phyloP scores from a whole-genome alignment of 1,140 invertebrate species.

The Drosophila tristis region DNA sequence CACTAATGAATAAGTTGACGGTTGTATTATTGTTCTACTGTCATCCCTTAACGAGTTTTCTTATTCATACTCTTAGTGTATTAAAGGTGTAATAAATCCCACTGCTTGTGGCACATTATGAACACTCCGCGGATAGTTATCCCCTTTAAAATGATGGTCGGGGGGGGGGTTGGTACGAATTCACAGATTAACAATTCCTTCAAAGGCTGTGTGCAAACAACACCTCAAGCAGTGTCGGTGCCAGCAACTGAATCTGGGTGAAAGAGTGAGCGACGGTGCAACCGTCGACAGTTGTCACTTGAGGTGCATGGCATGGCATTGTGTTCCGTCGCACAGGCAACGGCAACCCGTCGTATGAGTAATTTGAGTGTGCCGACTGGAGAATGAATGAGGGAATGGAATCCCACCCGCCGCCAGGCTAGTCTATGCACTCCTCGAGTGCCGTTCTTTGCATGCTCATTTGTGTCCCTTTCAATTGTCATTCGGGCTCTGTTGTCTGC shows the following conservation, averaged over 20 bases:
- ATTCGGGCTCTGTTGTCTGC: slow-evolving; percentile 43
- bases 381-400: slow-evolving; percentile 17
- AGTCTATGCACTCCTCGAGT: slow-evolving; percentile 60
- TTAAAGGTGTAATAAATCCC: slow-evolving; percentile 1
- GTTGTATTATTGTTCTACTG: no score
- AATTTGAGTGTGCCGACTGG: slow-evolving; percentile 25
- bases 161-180: slow-evolving; percentile 20
- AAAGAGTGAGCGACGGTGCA: slow-evolving; percentile 51
- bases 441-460: slow-evolving; percentile 77
- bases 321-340: slow-evolving; percentile 46
- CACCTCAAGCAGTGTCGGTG: slow-evolving; percentile 49
- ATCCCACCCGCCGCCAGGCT: slow-evolving; percentile 7
- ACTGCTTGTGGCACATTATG: slow-evolving; percentile 11
- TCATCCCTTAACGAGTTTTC: no score
- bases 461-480: slow-evolving; percentile 79
- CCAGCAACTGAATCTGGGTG: slow-evolving; percentile 15
- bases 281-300: slow-evolving; percentile 74
- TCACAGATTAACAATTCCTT: slow-evolving; percentile 41
- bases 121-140: slow-evolving; percentile 13
- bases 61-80: not conserved
- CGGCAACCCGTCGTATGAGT: slow-evolving; percentile 59
- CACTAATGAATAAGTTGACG: no score
- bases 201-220: slow-evolving; percentile 60
- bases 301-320: slow-evolving; percentile 51
- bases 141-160: slow-evolving; percentile 23